Percentiles rank a stretch among this genome's conserved stretches.
phyloP scores from a whole-genome alignment of 2,797 vertebrate species.

The Emydoidea blandingii region DNA sequence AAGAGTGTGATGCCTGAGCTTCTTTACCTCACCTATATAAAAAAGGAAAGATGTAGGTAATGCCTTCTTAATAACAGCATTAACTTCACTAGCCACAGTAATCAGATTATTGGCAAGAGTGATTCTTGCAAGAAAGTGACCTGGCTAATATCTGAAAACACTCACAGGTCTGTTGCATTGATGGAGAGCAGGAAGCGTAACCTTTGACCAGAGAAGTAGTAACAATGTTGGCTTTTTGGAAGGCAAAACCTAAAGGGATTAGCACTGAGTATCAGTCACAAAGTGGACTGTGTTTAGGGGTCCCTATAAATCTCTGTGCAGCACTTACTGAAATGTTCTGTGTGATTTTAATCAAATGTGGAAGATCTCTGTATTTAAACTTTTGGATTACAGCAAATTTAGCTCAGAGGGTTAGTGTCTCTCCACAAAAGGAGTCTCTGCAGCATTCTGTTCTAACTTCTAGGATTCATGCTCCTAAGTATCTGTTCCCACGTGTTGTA shows the following conservation, averaged over 20 bases:
- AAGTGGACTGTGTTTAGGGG: slow-evolving; percentile 73
- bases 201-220: slow-evolving; percentile 80
- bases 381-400: background rate
- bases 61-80: slow-evolving; percentile 23
- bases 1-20: background rate
- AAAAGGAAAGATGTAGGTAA: background rate
- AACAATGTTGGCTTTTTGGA: slow-evolving; percentile 72
- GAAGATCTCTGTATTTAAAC: slow-evolving; percentile 50
- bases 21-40: fast-evolving
- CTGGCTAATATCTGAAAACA: slow-evolving; percentile 79
- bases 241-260: slow-evolving; percentile 75
- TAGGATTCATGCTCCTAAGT: background rate
- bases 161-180: slow-evolving; percentile 59
- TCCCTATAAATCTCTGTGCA: slow-evolving; percentile 79
- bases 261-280: slow-evolving; percentile 75
- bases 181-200: slow-evolving; percentile 80
- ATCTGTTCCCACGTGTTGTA: background rate
- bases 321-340: slow-evolving; percentile 78
- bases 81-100: slow-evolving; percentile 56
- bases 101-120: slow-evolving; percentile 38
- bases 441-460: background rate
- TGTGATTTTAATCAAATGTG: slow-evolving; percentile 76
- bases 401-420: background rate
- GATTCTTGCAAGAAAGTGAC: slow-evolving; percentile 64
- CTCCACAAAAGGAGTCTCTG: too few species aligned